phyloP scores from a whole-genome alignment of 2,797 vertebrate genomes.

The Pseudocheirus occidentalis region DNA sequence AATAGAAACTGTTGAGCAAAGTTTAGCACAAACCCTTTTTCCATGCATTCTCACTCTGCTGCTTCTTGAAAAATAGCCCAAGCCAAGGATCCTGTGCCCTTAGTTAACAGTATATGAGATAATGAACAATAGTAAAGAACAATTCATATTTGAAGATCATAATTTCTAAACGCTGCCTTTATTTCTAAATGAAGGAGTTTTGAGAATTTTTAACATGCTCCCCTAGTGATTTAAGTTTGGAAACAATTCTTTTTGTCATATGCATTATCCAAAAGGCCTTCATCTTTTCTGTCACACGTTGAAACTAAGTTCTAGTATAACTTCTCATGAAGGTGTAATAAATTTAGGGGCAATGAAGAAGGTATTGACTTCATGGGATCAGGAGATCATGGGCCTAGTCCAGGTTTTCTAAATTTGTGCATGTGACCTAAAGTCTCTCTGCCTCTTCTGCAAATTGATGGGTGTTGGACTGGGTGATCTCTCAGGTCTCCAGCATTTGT shows the following conservation, averaged over 20 bases:
- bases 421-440: not conserved
- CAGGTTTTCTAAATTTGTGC: not conserved
- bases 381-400: not conserved
- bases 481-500: no score
- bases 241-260: conserved; percentile 19
- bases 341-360: not conserved
- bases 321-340: no score
- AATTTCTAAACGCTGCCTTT: conserved; percentile 8
- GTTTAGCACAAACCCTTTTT: not conserved
- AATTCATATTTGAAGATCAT: conserved; percentile 14
- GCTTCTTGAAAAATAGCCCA: conserved; percentile 31
- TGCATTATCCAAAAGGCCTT: conserved; percentile 1
- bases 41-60: not conserved
- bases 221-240: conserved; percentile 3
- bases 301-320: not conserved
- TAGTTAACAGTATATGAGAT: not conserved
- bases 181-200: conserved; percentile 14
- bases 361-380: not conserved
- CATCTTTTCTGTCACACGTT: not conserved
- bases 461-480: not conserved
- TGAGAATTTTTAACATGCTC: not conserved
- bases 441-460: not conserved
- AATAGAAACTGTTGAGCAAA: not conserved
- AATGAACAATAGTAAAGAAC: not conserved
- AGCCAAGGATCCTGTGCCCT: not conserved